Percentiles rank a stretch among this genome's conserved stretches.
These are phyloP conservation scores for Atta colombica DNA, from an alignment of 1,140 invertebrate species.

Conservation along the genomic window DNA sequence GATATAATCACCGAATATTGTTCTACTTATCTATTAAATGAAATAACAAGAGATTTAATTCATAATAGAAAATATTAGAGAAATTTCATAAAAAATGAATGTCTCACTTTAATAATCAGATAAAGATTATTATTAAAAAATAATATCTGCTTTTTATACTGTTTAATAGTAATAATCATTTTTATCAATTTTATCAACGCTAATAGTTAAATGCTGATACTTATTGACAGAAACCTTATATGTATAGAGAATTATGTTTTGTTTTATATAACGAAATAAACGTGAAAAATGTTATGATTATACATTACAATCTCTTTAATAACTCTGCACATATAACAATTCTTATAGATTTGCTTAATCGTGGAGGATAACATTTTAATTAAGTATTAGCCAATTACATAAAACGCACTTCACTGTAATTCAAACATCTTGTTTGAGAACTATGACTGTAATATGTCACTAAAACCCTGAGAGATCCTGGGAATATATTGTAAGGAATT, in stretches of 20 bases:
- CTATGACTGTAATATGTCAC: neutral
- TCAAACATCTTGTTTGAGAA: neutral
- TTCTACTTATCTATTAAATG: neutral
- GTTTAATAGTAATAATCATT: neutral
- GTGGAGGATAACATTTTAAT: neutral
- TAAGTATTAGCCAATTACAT: neutral
- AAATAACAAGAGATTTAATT: slow-evolving; percentile 14
- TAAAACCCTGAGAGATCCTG: neutral
- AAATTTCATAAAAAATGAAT: neutral
- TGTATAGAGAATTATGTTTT: neutral
- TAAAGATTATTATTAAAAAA: neutral
- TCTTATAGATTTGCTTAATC: neutral
- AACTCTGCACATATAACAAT: neutral
- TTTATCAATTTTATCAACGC: neutral
- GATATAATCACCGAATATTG: slow-evolving; percentile 19
- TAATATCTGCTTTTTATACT: neutral
- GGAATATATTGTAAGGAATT: slow-evolving; percentile 19
- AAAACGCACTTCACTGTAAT: neutral
- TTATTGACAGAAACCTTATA: neutral
- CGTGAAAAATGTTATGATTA: neutral
- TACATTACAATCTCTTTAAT: neutral
- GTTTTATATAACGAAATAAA: slow-evolving; percentile 22
- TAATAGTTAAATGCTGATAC: neutral
- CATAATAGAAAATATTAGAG: neutral
- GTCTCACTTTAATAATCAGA: neutral